Evolutionary conservation across 92 coral and sea anemone species (phyloP).

Genomic region (Blastomussa wellsi): DNA sequence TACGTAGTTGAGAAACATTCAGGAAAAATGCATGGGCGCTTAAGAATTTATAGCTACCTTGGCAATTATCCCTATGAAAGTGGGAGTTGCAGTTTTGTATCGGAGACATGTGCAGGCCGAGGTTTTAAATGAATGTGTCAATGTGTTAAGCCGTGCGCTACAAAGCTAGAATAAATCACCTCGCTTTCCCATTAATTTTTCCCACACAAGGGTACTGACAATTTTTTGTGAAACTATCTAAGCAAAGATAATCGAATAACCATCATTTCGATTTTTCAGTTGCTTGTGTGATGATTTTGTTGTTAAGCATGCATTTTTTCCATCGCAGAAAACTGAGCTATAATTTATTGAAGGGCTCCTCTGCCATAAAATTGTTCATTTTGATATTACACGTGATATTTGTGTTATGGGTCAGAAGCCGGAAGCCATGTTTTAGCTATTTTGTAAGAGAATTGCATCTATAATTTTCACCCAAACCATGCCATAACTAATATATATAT

Average conservation of each 20-base stretch:
- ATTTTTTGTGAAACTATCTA: neutral
- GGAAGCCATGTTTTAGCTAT: no score
- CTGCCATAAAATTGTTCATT: no score
- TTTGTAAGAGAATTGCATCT: no score
- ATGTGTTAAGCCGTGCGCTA: neutral
- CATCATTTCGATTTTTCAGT: neutral
- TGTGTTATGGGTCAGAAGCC: no score
- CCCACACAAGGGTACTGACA: neutral
- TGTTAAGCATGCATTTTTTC: neutral
- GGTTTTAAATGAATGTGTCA: neutral
- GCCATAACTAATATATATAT: no score
- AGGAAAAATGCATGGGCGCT: neutral
- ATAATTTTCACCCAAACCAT: no score
- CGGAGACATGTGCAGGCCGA: neutral
- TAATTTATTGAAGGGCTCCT: neutral
- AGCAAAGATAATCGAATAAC: neutral
- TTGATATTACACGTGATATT: no score
- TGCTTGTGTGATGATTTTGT: neutral
- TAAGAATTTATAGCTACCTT: neutral
- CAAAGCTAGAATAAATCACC: neutral
- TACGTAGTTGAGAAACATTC: neutral
- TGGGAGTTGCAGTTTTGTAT: neutral
- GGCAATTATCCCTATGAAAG: neutral
- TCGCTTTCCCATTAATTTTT: neutral
- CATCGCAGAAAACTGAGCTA: neutral